Percentiles rank a stretch among this genome's conserved stretches.
Conservation (phyloP, 2,888 invertebrate species). For the Parasteatoda lunata region DNA sequence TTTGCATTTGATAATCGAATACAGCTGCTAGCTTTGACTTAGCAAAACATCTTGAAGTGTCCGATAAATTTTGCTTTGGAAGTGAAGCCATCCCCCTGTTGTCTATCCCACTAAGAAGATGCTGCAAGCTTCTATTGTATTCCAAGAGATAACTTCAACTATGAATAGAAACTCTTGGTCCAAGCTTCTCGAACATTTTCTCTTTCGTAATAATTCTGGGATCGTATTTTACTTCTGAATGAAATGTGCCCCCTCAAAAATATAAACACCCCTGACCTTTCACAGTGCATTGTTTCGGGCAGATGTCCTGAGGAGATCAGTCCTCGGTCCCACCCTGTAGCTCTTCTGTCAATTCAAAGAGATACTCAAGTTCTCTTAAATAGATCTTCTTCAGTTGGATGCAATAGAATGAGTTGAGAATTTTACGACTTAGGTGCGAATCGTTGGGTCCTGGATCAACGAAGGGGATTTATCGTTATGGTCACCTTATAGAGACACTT, state of each 20-base stretch:
- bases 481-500: constrained; percentile 14
- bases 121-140: constrained; percentile 17
- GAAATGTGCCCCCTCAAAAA: constrained; percentile 21
- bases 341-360: constrained; percentile 4
- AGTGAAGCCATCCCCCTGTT: background rate
- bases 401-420: constrained; percentile 1
- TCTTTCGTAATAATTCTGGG: constrained; percentile 4
- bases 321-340: constrained; percentile 16
- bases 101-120: constrained; percentile 7
- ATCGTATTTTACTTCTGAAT: constrained; percentile 33
- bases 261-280: constrained; percentile 53
- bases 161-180: background rate
- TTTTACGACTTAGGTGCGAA: constrained; percentile 53
- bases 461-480: constrained; percentile 9
- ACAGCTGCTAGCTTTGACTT: too few species aligned
- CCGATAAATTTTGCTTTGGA: too few species aligned
- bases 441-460: constrained; percentile 24
- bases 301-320: constrained; percentile 51
- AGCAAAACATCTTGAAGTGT: too few species aligned
- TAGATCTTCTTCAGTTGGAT: constrained; percentile 32
- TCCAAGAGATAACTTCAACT: background rate
- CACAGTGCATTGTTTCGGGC: constrained; percentile 29
- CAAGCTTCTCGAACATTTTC: background rate
- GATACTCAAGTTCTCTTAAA: constrained; percentile 14
- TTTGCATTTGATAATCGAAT: too few species aligned